Conservation (phyloP, 2,888 invertebrate species). For the Steinernema scapterisci region DNA sequence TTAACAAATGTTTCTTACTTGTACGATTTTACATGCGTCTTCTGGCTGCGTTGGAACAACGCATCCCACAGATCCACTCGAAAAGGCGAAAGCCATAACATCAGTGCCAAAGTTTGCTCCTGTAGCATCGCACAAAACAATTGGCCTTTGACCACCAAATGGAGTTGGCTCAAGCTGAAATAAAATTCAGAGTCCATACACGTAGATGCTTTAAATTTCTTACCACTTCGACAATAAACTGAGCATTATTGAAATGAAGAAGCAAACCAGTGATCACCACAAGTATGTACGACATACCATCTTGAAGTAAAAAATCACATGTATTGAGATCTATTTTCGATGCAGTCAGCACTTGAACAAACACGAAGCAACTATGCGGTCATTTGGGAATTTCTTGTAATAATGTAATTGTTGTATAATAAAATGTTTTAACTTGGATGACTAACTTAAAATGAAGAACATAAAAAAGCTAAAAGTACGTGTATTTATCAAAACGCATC, state of each 20-base stretch:
- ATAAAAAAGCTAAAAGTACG: too few species aligned
- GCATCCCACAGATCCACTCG: constrained; percentile 53
- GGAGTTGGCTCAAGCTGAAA: constrained; percentile 49
- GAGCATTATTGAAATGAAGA: background rate
- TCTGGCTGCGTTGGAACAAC: constrained; percentile 48
- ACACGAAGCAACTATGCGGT: background rate
- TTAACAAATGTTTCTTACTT: too few species aligned
- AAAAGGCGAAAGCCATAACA: constrained; percentile 51
- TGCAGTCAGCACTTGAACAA: background rate
- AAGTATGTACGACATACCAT: background rate
- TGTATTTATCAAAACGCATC: too few species aligned
- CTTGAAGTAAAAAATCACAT: background rate
- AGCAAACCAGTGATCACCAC: background rate
- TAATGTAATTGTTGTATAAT: too few species aligned
- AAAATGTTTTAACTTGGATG: too few species aligned
- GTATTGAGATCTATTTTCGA: background rate
- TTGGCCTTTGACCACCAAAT: constrained; percentile 43
- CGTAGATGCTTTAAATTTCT: background rate
- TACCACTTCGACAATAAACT: background rate
- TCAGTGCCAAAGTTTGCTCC: constrained; percentile 65
- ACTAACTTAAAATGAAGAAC: too few species aligned
- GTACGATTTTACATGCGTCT: constrained; percentile 54
- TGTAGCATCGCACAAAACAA: constrained; percentile 58
- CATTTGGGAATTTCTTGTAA: background rate
- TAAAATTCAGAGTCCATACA: background rate